Base-by-base conservation (phyloP, 2,797 vertebrate genomes). In the Enteromius radiatus region DNA sequence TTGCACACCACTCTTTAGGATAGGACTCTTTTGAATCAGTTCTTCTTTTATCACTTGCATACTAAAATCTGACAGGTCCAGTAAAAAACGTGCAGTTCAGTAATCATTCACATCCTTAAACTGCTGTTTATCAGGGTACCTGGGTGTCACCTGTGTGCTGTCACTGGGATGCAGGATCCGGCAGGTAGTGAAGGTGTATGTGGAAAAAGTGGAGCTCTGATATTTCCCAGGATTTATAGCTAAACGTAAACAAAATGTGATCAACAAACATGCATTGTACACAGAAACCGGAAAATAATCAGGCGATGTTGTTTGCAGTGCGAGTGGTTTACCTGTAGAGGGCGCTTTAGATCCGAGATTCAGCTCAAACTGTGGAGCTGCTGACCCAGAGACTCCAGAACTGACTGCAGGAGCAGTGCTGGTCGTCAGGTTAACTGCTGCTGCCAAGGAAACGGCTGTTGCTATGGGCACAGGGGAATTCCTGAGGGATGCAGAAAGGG, bases 151-250 rank as follows among this genome's bases (percentile, higher is more conserved):
- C 88, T 97, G 97, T 84, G 97, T 98, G 93, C 97, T 76, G 89
- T 99, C 97, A 86, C 95, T 96, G 0, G 98, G 98, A 82, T 99
- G 97, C 84, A 99, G 94, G 88, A 99, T 98, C 64, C 97, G 95
- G 87, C 98, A 99, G 86, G 97, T 99, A 38, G 98, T 99, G 88
- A 98, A 96, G 79, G 98, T 99, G 91, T 97, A 99, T 0, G 98
- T 99, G 65, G 97, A 98, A 90, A 95, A 97, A 76, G 98, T 99
- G 86, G 94, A 94, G 86, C 96, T 96, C 38, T 97, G 94, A 92
- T 96, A 96, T 89, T 98, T 99, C 33, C 97, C 98, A 80, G 98
- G 98, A 91, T 99, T 97, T 70, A 92, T 92, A 86, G 94, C 95
- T 97, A 91, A 76, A 94, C 67, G 63, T 59, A 73, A 10, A 85